Percentiles rank a stretch among this genome's conserved stretches.
Conservation (phyloP, 2,797 vertebrate genomes). For the Poeciliopsis gracilis region DNA sequence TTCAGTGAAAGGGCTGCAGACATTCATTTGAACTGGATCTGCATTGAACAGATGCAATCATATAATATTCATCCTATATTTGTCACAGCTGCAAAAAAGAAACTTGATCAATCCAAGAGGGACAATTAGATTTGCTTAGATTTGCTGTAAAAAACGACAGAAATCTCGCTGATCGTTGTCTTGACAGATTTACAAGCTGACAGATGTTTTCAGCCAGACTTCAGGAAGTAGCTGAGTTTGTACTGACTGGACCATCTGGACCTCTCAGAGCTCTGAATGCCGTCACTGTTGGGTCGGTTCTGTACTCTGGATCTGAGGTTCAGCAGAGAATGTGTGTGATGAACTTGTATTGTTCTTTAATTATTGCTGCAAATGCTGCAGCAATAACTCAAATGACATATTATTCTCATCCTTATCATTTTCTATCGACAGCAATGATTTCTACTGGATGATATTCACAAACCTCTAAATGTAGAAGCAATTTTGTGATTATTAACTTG, state of each 20-base stretch:
- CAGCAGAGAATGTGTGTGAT: too few species aligned
- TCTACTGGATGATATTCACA: too few species aligned
- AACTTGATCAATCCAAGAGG: too few species aligned
- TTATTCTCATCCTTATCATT: too few species aligned
- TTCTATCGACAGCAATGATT: too few species aligned
- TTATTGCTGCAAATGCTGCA: too few species aligned
- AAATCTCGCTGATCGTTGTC: background rate
- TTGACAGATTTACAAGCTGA: conserved; percentile 1
- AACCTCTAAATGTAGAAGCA: too few species aligned
- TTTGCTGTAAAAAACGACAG: background rate
- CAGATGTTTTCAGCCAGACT: background rate
- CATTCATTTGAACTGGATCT: too few species aligned
- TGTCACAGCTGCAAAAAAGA: background rate
- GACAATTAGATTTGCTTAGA: background rate
- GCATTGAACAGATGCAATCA: background rate
- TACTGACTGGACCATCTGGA: background rate
- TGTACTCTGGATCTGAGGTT: background rate
- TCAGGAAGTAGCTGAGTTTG: too few species aligned
- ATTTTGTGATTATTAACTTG: too few species aligned
- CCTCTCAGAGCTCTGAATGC: background rate
- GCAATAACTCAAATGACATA: too few species aligned
- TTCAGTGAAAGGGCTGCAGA: background rate
- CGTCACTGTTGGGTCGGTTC: background rate
- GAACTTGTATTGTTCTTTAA: too few species aligned
- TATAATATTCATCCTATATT: background rate